Evolutionary conservation across 2,888 invertebrate species (phyloP), one percentile per base, ranked within the genome.

Genomic region (Creontiades dilutus): DNA sequence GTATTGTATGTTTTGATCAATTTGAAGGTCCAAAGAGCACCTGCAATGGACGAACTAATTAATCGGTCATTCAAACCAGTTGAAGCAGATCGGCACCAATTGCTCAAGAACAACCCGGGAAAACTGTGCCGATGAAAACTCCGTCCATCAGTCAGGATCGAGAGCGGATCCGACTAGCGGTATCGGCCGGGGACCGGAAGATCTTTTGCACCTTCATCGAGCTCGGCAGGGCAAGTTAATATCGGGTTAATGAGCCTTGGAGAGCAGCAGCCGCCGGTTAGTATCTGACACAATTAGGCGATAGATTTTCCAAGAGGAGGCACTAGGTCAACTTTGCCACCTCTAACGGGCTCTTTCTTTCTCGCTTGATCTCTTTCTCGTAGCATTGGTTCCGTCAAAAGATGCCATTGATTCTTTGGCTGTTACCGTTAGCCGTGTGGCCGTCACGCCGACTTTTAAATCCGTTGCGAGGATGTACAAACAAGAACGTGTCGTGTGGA

Each of bases 201-300:
- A 27, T 28, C 14, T 76, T 27, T 27, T 78, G 78, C 78, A 76
- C 78, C 78, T 78, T 19, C 46, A 78, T 68, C 23, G 68, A 68
- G 68, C 68, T 23, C 68, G 68, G n/a, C 27, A 27, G 76, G 27
- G 28, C 76, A 78, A 78, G 28, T 28, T 78, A 46, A 78, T 78
- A 78, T 78, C 37, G 46, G 78, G 12, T 37, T 47, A 78, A 78
- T 78, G 78, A 78, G 28, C 28, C 78, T 78, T 78, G 47, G 47
- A 78, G 47, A 47, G 37, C 37, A 19, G 12, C 78, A 78, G 46
- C 76, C 78, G 78, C 19, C 46, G 19, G n/a, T 47, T 47, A 78
- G 78, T 68, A 78, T 78, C 78, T 78, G 78, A 78, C 78, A 78
- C 78, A 78, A 78, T 78, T 78, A 78, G 37, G 78, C 78, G 78